Percentiles rank a stretch among this genome's conserved stretches.
phyloP scores from a whole-genome alignment of 2,888 invertebrate species.

The Synanthedon tipuliformis region DNA sequence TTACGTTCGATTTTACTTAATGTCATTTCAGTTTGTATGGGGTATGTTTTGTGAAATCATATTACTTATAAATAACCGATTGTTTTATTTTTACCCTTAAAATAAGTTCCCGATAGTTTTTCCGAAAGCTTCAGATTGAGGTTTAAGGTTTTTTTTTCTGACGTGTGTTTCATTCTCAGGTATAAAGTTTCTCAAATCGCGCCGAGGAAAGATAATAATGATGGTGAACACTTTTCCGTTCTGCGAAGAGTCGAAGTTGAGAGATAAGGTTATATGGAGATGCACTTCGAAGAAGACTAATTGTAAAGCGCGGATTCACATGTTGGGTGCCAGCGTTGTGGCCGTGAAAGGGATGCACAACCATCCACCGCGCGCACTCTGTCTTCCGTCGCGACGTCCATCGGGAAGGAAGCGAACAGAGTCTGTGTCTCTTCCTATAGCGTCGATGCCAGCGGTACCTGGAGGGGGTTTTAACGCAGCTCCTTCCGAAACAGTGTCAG shows the following conservation, averaged over 20 bases:
- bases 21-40: constrained; percentile 53
- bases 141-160: constrained; percentile 15
- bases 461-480: neutral
- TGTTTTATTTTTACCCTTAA: constrained; percentile 39
- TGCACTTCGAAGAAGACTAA: constrained; percentile 68
- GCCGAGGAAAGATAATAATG: constrained; percentile 66
- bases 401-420: constrained; percentile 19
- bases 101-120: neutral
- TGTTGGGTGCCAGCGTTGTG: constrained; percentile 58
- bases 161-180: constrained; percentile 47
- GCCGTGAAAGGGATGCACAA: constrained; percentile 67
- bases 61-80: constrained; percentile 66
- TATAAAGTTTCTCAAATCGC: constrained; percentile 63
- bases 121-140: no score
- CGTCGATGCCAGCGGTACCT: neutral
- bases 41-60: constrained; percentile 67
- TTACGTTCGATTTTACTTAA: no score
- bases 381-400: constrained; percentile 28
- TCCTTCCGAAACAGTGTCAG: neutral
- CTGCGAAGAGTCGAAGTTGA: constrained; percentile 64
- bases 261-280: constrained; percentile 66
- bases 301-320: constrained; percentile 64
- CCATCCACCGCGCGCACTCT: constrained; percentile 52
- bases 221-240: constrained; percentile 68
- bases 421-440: constrained; percentile 6